Base-by-base conservation (phyloP, 2,113 vertebrate genomes). In the Mesitornis unicolor region DNA sequence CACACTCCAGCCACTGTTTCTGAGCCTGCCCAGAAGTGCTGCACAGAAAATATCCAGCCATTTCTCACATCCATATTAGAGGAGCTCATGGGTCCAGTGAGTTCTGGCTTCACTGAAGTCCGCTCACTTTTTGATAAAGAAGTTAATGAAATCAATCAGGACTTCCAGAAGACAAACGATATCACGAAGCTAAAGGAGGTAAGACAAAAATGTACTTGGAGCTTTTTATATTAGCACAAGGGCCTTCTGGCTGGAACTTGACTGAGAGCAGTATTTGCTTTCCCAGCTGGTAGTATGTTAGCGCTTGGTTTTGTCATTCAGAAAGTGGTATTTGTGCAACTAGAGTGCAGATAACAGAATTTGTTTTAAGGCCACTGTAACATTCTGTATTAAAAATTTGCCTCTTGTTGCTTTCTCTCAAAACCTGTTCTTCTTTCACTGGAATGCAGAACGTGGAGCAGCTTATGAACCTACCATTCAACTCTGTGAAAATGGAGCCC, bases 31-130 rank as follows among this genome's bases (percentile, higher is more conserved):
- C 98, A 98, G 94, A 97, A 96, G 74, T 98, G 98, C 97, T 99
- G 98, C 76, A 71, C 87, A 0, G 98, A 99, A 90, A 96, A 95
- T 0, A 98, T 99, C 47, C 98, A 98, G 91, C 99, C 99, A 0
- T 98, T 98, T 87, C 97, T 99, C 65, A 85, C 97, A 1, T 99
- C 99, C 10, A 93, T 99, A 40, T 97, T 99, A 95, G 99, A 99
- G 96, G 99, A 99, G 89, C 98, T 99, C 83, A 99, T 99, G 99
- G 98, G 98, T 33, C 99, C 99, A 0, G 97, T 99, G 97, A 99
- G 99, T 73, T 98, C 98, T 0, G 99, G 99, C 8, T 99, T 99
- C 96, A 94, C 93, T 10, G 98, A 99, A 84, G 98, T 99, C 2
- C 99, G 98, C 2, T 91, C 95, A 1, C 98, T 99, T 67, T 98